Evolutionary conservation across 92 coral and sea anemone genomes (phyloP).

Genomic region (Siderastrea siderea): DNA sequence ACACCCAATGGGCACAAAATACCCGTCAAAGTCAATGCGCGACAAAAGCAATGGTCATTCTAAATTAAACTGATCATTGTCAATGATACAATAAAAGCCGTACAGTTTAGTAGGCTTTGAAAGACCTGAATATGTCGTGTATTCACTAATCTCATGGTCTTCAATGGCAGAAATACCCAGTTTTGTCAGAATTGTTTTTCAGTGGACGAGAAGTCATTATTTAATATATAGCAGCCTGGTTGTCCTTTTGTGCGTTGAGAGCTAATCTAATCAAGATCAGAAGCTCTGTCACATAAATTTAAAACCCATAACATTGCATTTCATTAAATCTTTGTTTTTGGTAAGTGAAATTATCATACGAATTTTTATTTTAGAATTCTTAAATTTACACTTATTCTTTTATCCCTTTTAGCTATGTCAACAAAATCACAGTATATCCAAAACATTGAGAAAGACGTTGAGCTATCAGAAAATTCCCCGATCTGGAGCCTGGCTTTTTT

Average conservation of each 20-base stretch:
- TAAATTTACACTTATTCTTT: neutral
- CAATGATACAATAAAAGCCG: too few relatives aligned
- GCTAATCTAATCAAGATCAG: neutral
- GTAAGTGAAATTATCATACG: neutral
- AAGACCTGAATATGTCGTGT: too few relatives aligned
- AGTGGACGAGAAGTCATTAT: too few relatives aligned
- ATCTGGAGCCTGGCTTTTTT: neutral
- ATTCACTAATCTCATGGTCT: too few relatives aligned
- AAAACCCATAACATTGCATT: neutral
- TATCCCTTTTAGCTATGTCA: neutral
- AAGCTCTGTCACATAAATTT: neutral
- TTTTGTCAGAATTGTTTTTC: too few relatives aligned
- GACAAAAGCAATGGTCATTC: too few relatives aligned
- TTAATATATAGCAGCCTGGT: neutral
- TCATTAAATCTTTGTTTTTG: neutral
- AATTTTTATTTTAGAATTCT: neutral
- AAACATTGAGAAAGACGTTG: neutral
- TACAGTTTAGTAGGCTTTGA: too few relatives aligned
- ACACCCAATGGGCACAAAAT: too few relatives aligned
- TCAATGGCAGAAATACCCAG: too few relatives aligned
- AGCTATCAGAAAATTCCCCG: neutral
- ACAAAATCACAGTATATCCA: neutral
- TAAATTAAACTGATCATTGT: too few relatives aligned
- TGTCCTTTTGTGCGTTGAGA: neutral
- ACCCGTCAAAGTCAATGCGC: too few relatives aligned